Evolutionary conservation across 2,113 vertebrate species (phyloP), one percentile per base, ranked within the genome.

Genomic region (Paradisaea rubra): DNA sequence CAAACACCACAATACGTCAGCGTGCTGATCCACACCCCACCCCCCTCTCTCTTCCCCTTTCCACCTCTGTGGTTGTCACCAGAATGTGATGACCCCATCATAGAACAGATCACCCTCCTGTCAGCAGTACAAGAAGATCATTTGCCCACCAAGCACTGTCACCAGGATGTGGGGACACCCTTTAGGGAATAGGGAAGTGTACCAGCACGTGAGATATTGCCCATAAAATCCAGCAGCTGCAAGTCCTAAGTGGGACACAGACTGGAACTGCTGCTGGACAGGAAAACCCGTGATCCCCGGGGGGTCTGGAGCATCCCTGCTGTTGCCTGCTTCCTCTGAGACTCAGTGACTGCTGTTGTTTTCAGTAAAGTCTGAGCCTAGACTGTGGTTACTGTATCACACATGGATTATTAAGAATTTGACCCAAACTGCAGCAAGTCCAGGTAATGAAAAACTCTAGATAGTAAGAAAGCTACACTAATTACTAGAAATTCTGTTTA

Each of bases 11-110:
- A 45, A 37, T 6, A 37, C 2, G 16, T n/a, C 41, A 73, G 64
- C 0, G 0, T 64, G 31, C 24, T 44, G 22, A 66, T 53, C 70
- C 70, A 70, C 0, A 0, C 5, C 6, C 56, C 42, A 45, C 2
- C 6, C 5, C 13, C 20, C 47, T 28, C 37, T 64, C 52, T n/a
- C 57, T 42, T 79, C 23, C 71, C 16, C 13, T 74, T 61, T 63
- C 44, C 74, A 78, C 28, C 30, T 30, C 50, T 47, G 45, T 49
- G 39, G 33, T 7, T 86, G 61, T 54, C 63, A 72, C 56, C 61
- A 66, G 47, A 52, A 74, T 15, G 17, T 41, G 47, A 63, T 12
- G 11, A 70, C 24, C 7, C 3, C 0, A 0, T 22, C n/a, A 45
- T 0, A 60, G 49, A 66, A 41, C 17, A 59, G 33, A 52, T 25